phyloP scores from a whole-genome alignment of 2,113 vertebrate genomes.

The Phrynosoma platyrhinos region DNA sequence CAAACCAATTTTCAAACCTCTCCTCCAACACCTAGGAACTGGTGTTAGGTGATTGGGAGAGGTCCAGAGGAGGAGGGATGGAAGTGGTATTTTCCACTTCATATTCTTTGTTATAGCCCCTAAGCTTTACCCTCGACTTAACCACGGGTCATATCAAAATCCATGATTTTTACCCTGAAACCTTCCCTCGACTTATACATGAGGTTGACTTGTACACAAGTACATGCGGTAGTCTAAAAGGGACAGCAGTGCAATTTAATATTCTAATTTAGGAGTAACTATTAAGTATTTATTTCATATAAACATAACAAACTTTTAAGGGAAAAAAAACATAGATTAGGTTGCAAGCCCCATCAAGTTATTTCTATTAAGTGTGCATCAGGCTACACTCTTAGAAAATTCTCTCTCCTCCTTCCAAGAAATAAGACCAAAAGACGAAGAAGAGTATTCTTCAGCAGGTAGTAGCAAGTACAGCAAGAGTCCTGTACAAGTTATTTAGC shows the following conservation, averaged over 20 bases:
- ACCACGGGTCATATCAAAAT: no score
- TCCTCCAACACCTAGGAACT: no score
- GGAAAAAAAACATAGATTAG: neutral
- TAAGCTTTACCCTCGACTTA: no score
- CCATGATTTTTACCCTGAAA: no score
- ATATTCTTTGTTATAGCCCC: no score
- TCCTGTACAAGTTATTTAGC: neutral
- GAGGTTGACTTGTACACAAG: no score
- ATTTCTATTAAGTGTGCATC: neutral
- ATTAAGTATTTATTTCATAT: neutral
- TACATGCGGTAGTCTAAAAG: neutral
- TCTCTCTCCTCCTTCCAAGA: no score
- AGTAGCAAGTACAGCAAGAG: neutral
- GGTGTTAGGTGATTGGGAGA: no score
- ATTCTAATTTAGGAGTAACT: neutral
- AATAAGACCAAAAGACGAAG: neutral
- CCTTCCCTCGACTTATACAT: no score
- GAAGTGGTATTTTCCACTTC: no score
- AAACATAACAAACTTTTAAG: neutral
- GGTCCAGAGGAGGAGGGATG: no score
- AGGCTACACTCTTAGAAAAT: neutral
- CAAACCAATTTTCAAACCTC: no score
- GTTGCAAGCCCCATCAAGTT: neutral
- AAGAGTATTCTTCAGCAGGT: neutral
- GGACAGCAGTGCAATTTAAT: neutral